phyloP scores from a whole-genome alignment of 2,888 invertebrate genomes.

The Anthrax anthrax region DNA sequence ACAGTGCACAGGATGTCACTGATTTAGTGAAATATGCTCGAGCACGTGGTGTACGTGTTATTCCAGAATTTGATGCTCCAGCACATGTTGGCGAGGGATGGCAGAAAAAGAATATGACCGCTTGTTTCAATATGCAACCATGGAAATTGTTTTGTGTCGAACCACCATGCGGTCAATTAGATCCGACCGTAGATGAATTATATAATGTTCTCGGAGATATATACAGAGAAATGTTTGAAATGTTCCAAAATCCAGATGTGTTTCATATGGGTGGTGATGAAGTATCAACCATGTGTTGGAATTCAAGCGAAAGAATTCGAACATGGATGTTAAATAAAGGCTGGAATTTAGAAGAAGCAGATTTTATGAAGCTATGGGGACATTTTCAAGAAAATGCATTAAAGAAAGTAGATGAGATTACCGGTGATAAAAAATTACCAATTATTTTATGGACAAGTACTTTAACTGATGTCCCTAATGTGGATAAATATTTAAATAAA shows the following conservation, averaged over 20 bases:
- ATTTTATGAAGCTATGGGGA: slow-evolving; percentile 57
- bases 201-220: slow-evolving; percentile 57
- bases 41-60: slow-evolving; percentile 64
- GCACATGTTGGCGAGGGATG: slow-evolving; percentile 81
- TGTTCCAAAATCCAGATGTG: slow-evolving; percentile 43
- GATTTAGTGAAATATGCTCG: slow-evolving; percentile 52
- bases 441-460: slow-evolving; percentile 71
- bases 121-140: slow-evolving; percentile 59
- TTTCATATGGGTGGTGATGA: slow-evolving; percentile 88
- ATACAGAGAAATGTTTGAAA: slow-evolving; percentile 55
- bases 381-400: slow-evolving; percentile 47
- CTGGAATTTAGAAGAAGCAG: slow-evolving; percentile 43
- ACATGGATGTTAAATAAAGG: slow-evolving; percentile 51
- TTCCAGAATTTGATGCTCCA: slow-evolving; percentile 88
- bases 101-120: slow-evolving; percentile 54
- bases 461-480: slow-evolving; percentile 49
- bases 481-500: slow-evolving; percentile 52
- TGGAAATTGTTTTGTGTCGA: slow-evolving; percentile 61
- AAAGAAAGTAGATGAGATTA: slow-evolving; percentile 22
- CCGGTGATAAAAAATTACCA: slow-evolving; percentile 40
- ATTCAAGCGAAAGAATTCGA: slow-evolving; percentile 49
- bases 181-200: slow-evolving; percentile 53
- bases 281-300: slow-evolving; percentile 57
- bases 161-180: slow-evolving; percentile 74
- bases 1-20: slow-evolving; percentile 40